phyloP scores from a whole-genome alignment of 2,797 vertebrate genomes.

The Ibycter americanus region DNA sequence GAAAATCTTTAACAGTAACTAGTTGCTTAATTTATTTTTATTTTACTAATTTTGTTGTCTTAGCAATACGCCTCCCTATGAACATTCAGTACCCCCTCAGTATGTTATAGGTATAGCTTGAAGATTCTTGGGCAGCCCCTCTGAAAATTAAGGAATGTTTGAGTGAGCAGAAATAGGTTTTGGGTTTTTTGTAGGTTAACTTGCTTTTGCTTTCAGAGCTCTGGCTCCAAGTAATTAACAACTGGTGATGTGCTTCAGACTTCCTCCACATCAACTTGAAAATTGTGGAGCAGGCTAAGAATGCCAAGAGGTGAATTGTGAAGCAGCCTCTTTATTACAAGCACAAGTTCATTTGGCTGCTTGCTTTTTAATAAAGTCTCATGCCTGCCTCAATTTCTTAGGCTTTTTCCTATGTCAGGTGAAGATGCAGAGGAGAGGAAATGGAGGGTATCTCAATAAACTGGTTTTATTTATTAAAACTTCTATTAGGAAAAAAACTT shows the following conservation, averaged over 20 bases:
- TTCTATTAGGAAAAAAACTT: neutral
- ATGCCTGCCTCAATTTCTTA: neutral
- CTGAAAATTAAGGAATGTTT: neutral
- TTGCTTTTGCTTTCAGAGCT: neutral
- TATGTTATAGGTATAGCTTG: neutral
- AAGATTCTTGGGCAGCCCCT: neutral
- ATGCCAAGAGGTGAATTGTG: neutral
- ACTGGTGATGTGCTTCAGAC: neutral
- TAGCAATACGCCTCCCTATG: neutral
- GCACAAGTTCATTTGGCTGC: neutral
- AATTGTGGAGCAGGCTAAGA: neutral
- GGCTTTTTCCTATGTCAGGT: neutral
- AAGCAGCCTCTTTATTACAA: neutral
- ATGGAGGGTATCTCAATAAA: neutral
- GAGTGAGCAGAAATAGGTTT: neutral
- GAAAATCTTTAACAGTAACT: neutral
- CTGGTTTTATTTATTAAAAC: neutral
- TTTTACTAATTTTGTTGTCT: neutral
- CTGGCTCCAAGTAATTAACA: neutral
- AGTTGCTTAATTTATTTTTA: neutral
- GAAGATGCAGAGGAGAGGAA: neutral
- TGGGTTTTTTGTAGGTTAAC: neutral
- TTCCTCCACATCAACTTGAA: neutral
- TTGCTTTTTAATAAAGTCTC: neutral
- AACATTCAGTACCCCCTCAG: neutral